Base-by-base conservation (phyloP, 1,140 invertebrate genomes). In the Zaprionus gabonicus region DNA sequence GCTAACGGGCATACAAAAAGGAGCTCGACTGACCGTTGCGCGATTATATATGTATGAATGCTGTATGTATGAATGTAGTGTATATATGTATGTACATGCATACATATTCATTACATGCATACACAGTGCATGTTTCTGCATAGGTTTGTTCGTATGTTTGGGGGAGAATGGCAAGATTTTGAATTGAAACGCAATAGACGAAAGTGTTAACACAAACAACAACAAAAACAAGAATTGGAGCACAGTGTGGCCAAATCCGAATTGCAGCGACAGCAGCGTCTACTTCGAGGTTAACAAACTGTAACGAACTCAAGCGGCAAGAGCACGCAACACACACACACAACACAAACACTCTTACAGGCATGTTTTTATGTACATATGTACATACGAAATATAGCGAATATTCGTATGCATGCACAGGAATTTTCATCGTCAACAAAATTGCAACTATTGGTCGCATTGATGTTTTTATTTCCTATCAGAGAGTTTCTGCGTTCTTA, bases 281-380 rank as follows among this genome's bases (percentile, higher is more conserved):
- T 49, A 34, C 53, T 44, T 23, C 66, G 69, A 80, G 82, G 82
- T 85, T 85, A 85, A 85, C 55, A 85, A 85, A 85, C 82, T 85
- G 71, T 74, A 81, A 66, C 64, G 78, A 84, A 84, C 78, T 78
- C 67, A 74, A 75, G 70, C 75, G 67, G 74, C 78, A 78, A 81
- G 58, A 66, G 38, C 77, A 82, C 68, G 59, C 58, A 68, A 44
- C 12, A 38, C 58, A 79, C 51, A 55, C 64, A 23, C 23, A 23
- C 2, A 56, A 56, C 36, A 67, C 9, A 58, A n/a, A 64, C 4
- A 55, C 34, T 41, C 25, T 28, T 17, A 64, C 25, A 23, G 41
- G 41, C n/a, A 70, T 34, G 34, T 12, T 36, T 49, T 4, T 27
- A n/a, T 28, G 12, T n/a, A 7, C 28, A 7, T 20, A 66, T n/a